Percentiles rank a stretch among this genome's conserved stretches.
Conservation (phyloP, 2,797 vertebrate genomes). For the Simalia tracyae region DNA sequence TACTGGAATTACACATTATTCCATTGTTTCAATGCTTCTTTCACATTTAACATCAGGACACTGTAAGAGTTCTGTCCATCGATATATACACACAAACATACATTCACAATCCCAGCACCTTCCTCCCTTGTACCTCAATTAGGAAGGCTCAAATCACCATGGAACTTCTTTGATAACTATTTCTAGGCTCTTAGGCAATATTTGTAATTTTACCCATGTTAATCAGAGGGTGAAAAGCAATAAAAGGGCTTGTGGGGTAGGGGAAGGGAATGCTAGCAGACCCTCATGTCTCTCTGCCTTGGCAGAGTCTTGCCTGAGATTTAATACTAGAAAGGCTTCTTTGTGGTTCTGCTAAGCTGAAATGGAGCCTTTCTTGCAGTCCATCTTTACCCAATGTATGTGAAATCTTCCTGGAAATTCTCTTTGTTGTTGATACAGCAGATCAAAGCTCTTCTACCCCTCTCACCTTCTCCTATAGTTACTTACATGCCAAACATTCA, state of each 20-base stretch:
- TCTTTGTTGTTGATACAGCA: not conserved
- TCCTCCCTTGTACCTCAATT: not conserved
- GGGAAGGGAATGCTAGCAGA: not conserved
- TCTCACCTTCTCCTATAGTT: not conserved
- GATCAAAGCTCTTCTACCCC: not conserved
- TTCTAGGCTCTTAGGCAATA: not conserved
- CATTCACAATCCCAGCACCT: not conserved
- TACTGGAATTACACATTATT: not conserved
- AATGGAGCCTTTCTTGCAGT: not conserved
- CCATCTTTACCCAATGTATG: not conserved
- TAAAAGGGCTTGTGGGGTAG: not conserved
- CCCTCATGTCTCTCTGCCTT: not conserved
- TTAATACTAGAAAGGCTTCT: not conserved
- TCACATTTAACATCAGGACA: not conserved
- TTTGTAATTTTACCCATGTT: not conserved
- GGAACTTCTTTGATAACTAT: not conserved
- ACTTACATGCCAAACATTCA: not conserved
- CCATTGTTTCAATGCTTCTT: not conserved
- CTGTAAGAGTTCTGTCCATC: not conserved
- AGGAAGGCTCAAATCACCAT: not conserved
- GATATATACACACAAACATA: not conserved
- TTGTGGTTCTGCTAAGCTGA: not conserved
- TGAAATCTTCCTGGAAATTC: not conserved
- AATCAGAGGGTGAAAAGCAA: not conserved
- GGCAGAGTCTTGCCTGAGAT: not conserved